Base-by-base conservation (phyloP, 2,888 invertebrate genomes). In the Odontothrips loti region DNA sequence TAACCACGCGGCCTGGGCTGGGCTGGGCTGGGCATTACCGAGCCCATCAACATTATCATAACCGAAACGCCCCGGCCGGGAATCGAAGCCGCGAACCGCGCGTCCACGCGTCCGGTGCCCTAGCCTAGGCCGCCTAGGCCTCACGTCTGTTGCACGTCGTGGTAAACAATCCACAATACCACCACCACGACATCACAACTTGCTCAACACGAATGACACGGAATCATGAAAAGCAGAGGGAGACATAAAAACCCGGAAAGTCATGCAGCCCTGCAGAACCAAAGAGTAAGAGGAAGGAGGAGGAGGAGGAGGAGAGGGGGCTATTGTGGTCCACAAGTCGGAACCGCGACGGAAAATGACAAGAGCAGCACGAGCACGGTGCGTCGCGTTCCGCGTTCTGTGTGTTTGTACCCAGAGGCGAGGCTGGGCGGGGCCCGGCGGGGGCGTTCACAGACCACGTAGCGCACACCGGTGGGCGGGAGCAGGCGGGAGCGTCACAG, bases 311-410 rank as follows among this genome's bases (percentile, higher is more conserved):
- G 34, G 34, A 43, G 34, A 43, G 34, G 34, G 6, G 34, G 34
- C 34, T 43, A 43, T 43, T 43, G 34, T 43, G 34, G 34, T 43
- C 34, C 34, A 43, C 34, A 43, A 43, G 34, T 43, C 34, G 34
- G 34, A 43, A 43, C 34, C 34, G 58, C 58, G 15, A 17, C 6
- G n/a, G 58, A 58, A 43, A 58, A 58, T 58, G 58, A n/a, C 58
- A 58, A 58, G 58, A 58, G 58, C 2, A 51, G 51, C 51, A 51
- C 51, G 58, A 17, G 8, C 6, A 1, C 58, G 58, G 17, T n/a
- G 58, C 58, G 58, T 58, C 27, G 68, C 68, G 11, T 27, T 82
- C 79, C 20, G 85, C 88, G 83, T 90, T 90, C 78, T 84, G 68
- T 85, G 85, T 80, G 82, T 78, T n/a, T 82, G 83, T n/a, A 79